Evolutionary conservation across 2,113 vertebrate genomes (phyloP).

Genomic region (Lampris incognitus): DNA sequence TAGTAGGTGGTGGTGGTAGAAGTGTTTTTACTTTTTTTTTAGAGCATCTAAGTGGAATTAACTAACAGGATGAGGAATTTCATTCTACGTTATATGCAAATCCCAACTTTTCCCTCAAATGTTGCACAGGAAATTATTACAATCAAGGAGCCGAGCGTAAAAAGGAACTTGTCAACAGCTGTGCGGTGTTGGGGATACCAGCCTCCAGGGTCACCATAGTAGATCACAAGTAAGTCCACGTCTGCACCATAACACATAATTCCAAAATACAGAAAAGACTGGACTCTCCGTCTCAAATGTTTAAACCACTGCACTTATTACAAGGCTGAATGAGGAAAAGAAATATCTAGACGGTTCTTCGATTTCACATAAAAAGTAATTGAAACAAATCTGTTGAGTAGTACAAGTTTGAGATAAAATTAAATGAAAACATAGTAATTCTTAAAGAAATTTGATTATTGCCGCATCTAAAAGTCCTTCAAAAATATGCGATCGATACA

Average conservation of each 20-base stretch:
- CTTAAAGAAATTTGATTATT: too few species aligned
- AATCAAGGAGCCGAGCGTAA: conserved; percentile 90
- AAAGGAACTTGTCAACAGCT: conserved; percentile 91
- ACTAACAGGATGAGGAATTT: not conserved
- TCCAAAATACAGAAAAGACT: not conserved
- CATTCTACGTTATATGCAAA: not conserved
- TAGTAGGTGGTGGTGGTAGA: too few species aligned
- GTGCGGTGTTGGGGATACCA: conserved; percentile 90
- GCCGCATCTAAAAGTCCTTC: too few species aligned
- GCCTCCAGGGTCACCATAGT: conserved; percentile 84
- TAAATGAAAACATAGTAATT: too few species aligned
- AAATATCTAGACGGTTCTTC: too few species aligned
- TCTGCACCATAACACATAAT: conserved; percentile 23
- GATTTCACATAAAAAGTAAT: too few species aligned
- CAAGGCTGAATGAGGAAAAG: too few species aligned
- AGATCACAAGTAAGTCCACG: conserved; percentile 87
- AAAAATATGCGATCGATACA: too few species aligned
- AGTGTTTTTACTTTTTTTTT: too few species aligned
- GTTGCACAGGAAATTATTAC: conserved; percentile 91
- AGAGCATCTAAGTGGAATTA: not conserved
- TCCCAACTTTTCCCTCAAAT: conserved; percentile 33
- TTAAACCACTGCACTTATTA: not conserved
- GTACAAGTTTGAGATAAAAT: too few species aligned
- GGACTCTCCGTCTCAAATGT: not conserved
- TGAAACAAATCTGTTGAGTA: too few species aligned